These are phyloP conservation scores for Gymnobelideus leadbeateri DNA, from an alignment of 2,113 vertebrate species.

Conservation along the genomic window DNA sequence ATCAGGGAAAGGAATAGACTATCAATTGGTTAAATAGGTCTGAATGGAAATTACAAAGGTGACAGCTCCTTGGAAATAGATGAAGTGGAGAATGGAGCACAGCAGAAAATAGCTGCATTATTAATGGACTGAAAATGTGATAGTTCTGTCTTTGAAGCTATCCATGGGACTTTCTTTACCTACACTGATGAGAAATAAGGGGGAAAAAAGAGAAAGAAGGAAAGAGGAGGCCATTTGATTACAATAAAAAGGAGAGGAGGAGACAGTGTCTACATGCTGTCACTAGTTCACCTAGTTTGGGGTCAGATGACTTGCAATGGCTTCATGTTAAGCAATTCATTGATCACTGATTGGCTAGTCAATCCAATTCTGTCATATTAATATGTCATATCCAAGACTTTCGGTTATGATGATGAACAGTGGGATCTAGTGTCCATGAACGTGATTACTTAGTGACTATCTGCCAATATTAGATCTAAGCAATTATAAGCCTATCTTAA, in stretches of 20 bases:
- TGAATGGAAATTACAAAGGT: slow-evolving; percentile 75
- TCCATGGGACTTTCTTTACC: slow-evolving; percentile 61
- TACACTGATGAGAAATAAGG: background rate
- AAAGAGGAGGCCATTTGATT: slow-evolving; percentile 45
- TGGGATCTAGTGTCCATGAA: slow-evolving; percentile 42
- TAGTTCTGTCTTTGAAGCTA: slow-evolving; percentile 69
- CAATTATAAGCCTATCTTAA: background rate
- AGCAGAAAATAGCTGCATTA: slow-evolving; percentile 76
- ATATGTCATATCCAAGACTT: slow-evolving; percentile 35
- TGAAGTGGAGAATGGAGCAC: slow-evolving; percentile 61
- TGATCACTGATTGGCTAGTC: slow-evolving; percentile 27
- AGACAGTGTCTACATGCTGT: background rate
- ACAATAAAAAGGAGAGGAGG: slow-evolving; percentile 26
- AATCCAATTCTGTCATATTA: slow-evolving; percentile 32
- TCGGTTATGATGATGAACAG: slow-evolving; percentile 46
- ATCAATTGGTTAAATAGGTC: slow-evolving; percentile 73
- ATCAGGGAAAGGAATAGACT: slow-evolving; percentile 73
- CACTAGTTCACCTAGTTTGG: slow-evolving; percentile 42
- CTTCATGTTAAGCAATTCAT: background rate
- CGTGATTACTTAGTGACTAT: slow-evolving; percentile 28
- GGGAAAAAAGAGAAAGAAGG: slow-evolving; percentile 43
- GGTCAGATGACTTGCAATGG: slow-evolving; percentile 48
- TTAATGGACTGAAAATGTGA: slow-evolving; percentile 75
- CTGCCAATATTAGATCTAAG: background rate
- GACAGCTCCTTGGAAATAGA: slow-evolving; percentile 67